phyloP scores from a whole-genome alignment of 2,888 invertebrate genomes.

The Drosophila suboccidentalis region DNA sequence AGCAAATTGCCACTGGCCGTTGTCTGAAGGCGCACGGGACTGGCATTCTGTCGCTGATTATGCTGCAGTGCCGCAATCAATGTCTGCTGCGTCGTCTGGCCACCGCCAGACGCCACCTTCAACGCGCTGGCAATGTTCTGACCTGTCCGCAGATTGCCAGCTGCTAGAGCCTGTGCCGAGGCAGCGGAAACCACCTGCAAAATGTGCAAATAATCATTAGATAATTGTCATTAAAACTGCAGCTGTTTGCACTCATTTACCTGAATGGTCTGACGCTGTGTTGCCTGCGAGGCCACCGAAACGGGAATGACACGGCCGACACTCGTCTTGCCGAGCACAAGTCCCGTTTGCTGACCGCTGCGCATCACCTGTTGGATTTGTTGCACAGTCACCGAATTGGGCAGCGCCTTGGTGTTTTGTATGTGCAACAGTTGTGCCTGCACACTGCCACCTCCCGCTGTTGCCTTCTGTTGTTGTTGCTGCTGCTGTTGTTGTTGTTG shows the following conservation, averaged over 20 bases:
- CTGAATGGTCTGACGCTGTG: slow-evolving; percentile 87
- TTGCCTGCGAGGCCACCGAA: slow-evolving; percentile 87
- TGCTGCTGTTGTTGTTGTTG: slow-evolving; percentile 64
- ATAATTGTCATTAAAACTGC: background rate
- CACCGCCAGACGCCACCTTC: slow-evolving; percentile 85
- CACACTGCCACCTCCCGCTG: slow-evolving; percentile 86
- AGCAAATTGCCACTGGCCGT: slow-evolving; percentile 87
- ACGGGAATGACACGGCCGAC: slow-evolving; percentile 89
- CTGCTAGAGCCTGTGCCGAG: slow-evolving; percentile 86
- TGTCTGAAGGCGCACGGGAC: slow-evolving; percentile 88
- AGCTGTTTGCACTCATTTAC: slow-evolving; percentile 60
- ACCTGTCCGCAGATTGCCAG: slow-evolving; percentile 86
- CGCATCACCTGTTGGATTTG: slow-evolving; percentile 91
- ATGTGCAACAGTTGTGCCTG: slow-evolving; percentile 90
- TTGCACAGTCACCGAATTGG: slow-evolving; percentile 90
- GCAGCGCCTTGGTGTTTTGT: slow-evolving; percentile 87
- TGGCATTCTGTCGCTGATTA: slow-evolving; percentile 87
- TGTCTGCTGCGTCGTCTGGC: slow-evolving; percentile 86
- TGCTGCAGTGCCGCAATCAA: slow-evolving; percentile 87
- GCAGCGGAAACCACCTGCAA: slow-evolving; percentile 87
- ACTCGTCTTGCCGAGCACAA: slow-evolving; percentile 88
- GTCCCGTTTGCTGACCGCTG: slow-evolving; percentile 87
- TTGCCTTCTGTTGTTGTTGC: slow-evolving; percentile 76
- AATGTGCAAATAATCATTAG: background rate
- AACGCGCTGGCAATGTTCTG: slow-evolving; percentile 86